Evolutionary conservation across 2,797 vertebrate genomes (phyloP).

Genomic region (Perodicticus potto): DNA sequence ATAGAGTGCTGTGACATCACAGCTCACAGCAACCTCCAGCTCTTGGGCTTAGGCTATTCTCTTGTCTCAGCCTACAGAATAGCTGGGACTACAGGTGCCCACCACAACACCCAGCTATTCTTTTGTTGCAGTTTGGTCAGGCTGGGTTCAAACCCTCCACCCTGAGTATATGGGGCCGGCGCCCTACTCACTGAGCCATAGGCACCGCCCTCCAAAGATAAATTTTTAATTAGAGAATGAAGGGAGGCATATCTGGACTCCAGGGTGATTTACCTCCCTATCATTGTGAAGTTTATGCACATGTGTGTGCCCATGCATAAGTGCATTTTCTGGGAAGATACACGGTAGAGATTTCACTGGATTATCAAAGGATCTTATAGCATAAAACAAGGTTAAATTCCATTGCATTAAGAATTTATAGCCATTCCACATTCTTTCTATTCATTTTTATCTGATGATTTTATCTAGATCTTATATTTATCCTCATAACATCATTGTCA

Average conservation of each 20-base stretch:
- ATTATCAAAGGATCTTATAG: background rate
- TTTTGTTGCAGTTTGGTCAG: no score
- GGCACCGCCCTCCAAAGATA: no score
- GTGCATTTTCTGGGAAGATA: background rate
- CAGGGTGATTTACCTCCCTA: background rate
- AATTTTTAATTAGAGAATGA: background rate
- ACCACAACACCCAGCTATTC: no score
- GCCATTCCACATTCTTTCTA: constrained; percentile 31
- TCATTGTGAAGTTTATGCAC: background rate
- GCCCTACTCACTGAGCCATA: no score
- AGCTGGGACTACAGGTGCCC: no score
- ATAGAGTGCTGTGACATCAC: no score
- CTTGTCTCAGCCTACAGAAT: no score
- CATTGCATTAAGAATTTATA: background rate
- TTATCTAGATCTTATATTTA: constrained; percentile 63
- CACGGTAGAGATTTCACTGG: background rate
- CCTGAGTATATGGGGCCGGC: no score
- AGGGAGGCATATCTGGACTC: background rate
- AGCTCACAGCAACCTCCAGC: no score
- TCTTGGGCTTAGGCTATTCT: no score
- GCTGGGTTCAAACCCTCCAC: no score
- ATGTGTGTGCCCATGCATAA: no score
- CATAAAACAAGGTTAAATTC: constrained; percentile 35
- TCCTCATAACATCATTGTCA: constrained; percentile 29
- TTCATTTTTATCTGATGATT: constrained; percentile 58